Percentiles rank a stretch among this genome's conserved stretches.
These are phyloP conservation scores for Lagodon rhomboides DNA, from an alignment of 2,797 vertebrate genomes.

Conservation along the genomic window DNA sequence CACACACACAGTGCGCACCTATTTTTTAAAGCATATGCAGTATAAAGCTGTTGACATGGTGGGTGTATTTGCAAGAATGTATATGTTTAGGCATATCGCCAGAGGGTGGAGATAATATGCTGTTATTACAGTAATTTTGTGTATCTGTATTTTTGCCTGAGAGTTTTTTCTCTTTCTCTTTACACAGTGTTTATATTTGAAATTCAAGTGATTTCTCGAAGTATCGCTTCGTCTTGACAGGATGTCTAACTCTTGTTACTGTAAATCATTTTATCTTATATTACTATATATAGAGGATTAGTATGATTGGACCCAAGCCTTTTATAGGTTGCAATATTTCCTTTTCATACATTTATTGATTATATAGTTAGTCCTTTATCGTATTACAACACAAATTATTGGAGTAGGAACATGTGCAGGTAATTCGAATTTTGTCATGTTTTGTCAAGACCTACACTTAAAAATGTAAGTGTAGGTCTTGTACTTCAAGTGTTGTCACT, in stretches of 20 bases:
- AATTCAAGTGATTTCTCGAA: not conserved
- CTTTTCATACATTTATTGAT: not conserved
- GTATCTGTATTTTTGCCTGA: not conserved
- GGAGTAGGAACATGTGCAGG: not conserved
- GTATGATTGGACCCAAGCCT: not conserved
- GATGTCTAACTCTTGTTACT: not conserved
- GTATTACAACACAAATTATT: not conserved
- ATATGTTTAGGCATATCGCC: constrained; percentile 20
- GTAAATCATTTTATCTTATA: not conserved
- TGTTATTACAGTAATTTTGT: constrained; percentile 23
- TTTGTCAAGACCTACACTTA: not conserved
- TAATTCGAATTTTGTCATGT: not conserved
- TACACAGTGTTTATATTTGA: not conserved
- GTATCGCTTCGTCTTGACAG: not conserved
- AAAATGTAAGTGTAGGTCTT: no score
- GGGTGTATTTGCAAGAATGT: constrained; percentile 51
- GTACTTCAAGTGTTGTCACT: no score
- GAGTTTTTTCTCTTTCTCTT: not conserved
- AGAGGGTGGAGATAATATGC: constrained; percentile 19
- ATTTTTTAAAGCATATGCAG: constrained; percentile 43
- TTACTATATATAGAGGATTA: not conserved
- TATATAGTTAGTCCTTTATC: not conserved
- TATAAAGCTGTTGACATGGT: constrained; percentile 49
- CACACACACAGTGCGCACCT: constrained; percentile 12
- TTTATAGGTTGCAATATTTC: not conserved